Conservation (phyloP, 2,888 invertebrate species). For the Lasioglossum malachurum region DNA sequence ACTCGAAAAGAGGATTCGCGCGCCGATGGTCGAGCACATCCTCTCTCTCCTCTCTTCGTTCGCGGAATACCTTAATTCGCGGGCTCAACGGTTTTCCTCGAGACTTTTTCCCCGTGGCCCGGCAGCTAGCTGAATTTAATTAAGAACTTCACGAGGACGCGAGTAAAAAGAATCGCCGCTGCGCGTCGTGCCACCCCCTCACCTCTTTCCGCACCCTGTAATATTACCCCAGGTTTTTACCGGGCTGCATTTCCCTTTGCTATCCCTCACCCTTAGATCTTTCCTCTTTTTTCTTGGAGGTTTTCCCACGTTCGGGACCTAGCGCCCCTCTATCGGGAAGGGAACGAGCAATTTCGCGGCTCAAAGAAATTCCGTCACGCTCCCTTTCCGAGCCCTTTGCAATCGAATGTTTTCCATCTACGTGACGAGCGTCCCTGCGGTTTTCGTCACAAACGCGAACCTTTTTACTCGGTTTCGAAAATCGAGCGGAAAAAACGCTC, state of each 20-base stretch:
- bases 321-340: background rate
- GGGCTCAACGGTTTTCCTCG: conserved; percentile 30
- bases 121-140: conserved; percentile 57
- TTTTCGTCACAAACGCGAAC: background rate
- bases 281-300: conserved; percentile 3
- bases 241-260: conserved; percentile 4
- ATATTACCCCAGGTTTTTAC: conserved; percentile 34
- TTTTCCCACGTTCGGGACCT: conserved; percentile 4
- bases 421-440: conserved; percentile 9
- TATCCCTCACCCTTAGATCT: conserved; percentile 20
- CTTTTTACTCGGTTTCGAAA: background rate
- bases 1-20: conserved; percentile 25
- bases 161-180: conserved; percentile 39
- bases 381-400: background rate
- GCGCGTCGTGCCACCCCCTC: background rate
- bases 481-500: background rate
- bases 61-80: conserved; percentile 39
- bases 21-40: background rate
- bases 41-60: background rate
- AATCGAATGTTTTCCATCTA: conserved; percentile 14
- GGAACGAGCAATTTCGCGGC: conserved; percentile 37
- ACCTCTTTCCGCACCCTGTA: background rate
- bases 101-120: conserved; percentile 16
- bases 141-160: conserved; percentile 55
- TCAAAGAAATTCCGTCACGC: conserved; percentile 43